Base-by-base conservation (phyloP, 2,113 vertebrate genomes). In the Actinemys pallida region DNA sequence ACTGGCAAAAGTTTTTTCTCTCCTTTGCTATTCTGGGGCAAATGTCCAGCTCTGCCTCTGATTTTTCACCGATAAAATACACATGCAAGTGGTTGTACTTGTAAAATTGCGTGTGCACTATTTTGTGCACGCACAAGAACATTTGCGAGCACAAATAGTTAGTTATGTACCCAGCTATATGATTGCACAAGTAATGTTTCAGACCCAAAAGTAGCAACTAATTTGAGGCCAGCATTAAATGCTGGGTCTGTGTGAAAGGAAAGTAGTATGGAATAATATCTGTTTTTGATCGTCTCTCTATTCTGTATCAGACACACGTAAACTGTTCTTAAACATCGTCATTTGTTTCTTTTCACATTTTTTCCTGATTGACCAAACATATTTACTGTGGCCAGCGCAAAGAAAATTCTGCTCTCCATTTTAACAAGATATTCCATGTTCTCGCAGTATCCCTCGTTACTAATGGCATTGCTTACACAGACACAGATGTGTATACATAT, bases 291-390 rank as follows among this genome's bases (percentile, higher is more conserved):
- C 54, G 27, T 92, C 76, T 95, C 81, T 84, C 87, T 94, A 93
- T 95, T 94, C 92, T 83, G 59, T 94, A 31, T 94, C 96, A 92
- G 93, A 45, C 86, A 1, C 87, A 95, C 84, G 76, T 27, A 47
- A 47, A 42, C 87, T 96, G 92, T 83, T 95, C 95, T 96, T 95
- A 96, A 96, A 91, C 89, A 93, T 94, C 91, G 95, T 95, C 95
- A 93, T 96, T 90, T 96, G 96, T 94, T 96, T 57, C 83, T 94
- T 54, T 97, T 97, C 97, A 97, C 95, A 96, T 96, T 92, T 96
- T 93, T 94, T 92, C 83, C 85, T 35, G 49, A 47, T 25, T 84
- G 86, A 88, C 80, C 59, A 88, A 88, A 88, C 86, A 72, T 84
- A 88, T 88, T 92, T 87, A 80, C 80, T 88, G 69, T 92, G 72